A percentile compares a stretch with the other conserved stretches of the same genome.
phyloP scores from a whole-genome alignment of 2,888 invertebrate genomes.

The Pandemis corylana region DNA sequence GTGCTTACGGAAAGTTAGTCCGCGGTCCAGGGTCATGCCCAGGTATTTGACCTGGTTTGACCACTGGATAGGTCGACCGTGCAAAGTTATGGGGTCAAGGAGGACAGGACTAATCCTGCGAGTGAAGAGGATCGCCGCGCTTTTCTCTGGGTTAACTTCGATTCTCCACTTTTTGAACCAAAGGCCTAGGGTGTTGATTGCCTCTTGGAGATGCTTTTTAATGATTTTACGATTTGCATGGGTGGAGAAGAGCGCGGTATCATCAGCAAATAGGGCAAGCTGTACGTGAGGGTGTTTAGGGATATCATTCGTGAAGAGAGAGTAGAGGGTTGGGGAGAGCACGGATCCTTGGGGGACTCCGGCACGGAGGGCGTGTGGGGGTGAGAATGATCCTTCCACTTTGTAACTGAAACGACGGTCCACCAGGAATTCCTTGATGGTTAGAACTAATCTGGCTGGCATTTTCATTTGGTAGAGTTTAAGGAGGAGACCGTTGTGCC shows the following conservation, averaged over 20 bases:
- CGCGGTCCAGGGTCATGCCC: conserved; percentile 4
- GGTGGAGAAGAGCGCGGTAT: not conserved
- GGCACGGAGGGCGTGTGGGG: not conserved
- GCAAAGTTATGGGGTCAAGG: not conserved
- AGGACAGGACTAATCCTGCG: not conserved
- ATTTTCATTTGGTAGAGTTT: conserved; percentile 4
- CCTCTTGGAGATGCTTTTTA: not conserved
- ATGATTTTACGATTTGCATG: not conserved
- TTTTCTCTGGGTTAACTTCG: conserved; percentile 15
- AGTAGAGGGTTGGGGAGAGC: not conserved
- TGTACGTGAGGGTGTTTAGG: not conserved
- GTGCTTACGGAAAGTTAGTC: not conserved
- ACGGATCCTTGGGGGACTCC: conserved; percentile 27
- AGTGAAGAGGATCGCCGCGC: conserved; percentile 3
- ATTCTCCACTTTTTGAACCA: conserved; percentile 15
- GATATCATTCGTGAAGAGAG: conserved; percentile 16
- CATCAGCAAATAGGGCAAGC: conserved; percentile 12
- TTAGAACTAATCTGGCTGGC: not conserved
- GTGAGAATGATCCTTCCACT: conserved; percentile 9
- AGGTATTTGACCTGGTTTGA: not conserved
- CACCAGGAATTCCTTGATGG: not conserved
- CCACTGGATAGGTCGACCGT: not conserved
- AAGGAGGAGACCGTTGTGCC: not conserved
- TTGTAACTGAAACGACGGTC: not conserved
- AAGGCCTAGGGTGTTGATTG: not conserved